Base-by-base conservation (phyloP, 2,113 vertebrate genomes). In the Oenanthe melanoleuca region DNA sequence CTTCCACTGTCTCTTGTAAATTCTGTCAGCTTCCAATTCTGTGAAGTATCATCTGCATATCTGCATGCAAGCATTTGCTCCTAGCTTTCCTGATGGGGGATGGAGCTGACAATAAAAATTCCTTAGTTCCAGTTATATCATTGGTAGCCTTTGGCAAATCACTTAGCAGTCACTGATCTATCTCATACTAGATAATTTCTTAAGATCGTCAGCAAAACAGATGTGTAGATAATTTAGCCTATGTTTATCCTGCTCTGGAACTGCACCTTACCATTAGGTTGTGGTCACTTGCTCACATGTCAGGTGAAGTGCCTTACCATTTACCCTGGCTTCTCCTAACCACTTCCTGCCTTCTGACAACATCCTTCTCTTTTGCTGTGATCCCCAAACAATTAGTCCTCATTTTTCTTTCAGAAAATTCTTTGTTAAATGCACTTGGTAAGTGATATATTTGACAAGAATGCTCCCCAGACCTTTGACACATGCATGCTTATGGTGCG, bases 291-390 rank as follows among this genome's bases (percentile, higher is more conserved):
- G 44, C 59, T 77, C 17, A 4, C 25, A 19, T 5, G 57, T 44
- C 66, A 82, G 1, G 6, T 33, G 16, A 79, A 78, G 26, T 59
- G 28, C 47, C 55, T 64, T 56, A 59, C 52, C 38, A 82, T 23
- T 88, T 70, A 94, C 47, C 47, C 28, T 1, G 1, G 44, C 79
- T 88, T 95, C 89, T 66, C 66, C 63, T 78, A 70, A 93, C 88
- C 89, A 93, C 95, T 92, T 93, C 95, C 89, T 96, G 28, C 47
- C n/a, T 40, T 77, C 56, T 80, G 44, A 88, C 50, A 82, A 80
- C 63, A 89, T 53, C 34, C 63, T 72, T 33, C 67, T 78, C 64
- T 73, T 74, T 37, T 56, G 17, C 71, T 61, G 8, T 55, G 42
- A 73, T 25, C 47, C 86, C 63, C 55, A 87, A 89, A 80, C 49